Conservation (phyloP, 2,113 vertebrate species). For the Callipepla squamata region DNA sequence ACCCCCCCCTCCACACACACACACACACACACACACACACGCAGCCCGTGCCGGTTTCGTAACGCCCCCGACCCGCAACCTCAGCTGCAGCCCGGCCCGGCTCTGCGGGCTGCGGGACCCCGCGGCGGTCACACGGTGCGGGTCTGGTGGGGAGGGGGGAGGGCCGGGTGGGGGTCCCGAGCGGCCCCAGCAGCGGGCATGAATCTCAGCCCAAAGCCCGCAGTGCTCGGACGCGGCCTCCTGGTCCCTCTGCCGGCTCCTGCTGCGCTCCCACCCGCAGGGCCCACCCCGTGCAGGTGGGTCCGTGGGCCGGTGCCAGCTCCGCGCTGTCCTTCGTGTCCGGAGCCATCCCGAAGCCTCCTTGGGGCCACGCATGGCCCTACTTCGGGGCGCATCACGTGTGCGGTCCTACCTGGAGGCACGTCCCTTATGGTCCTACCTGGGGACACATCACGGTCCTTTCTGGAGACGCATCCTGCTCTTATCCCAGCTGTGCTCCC, state of each 20-base stretch:
- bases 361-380: not conserved
- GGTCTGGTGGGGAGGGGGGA: too few species aligned
- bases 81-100: not conserved
- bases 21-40: not conserved
- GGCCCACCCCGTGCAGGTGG: not conserved
- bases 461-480: too few species aligned
- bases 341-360: not conserved
- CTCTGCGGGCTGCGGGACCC: too few species aligned
- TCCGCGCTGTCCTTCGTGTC: too few species aligned
- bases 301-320: not conserved
- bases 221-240: fast-evolving
- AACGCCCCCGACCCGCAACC: constrained; percentile 12
- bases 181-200: not conserved
- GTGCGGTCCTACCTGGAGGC: not conserved
- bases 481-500: not conserved
- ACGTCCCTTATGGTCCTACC: too few species aligned
- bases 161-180: not conserved
- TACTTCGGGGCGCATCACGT: too few species aligned
- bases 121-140: too few species aligned
- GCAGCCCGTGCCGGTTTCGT: not conserved
- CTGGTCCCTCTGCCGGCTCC: not conserved
- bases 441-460: too few species aligned
- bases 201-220: not conserved
- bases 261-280: fast-evolving
- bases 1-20: not conserved